Base-by-base conservation (phyloP, 2,888 invertebrate genomes). In the Lissocephala sabroskyi region DNA sequence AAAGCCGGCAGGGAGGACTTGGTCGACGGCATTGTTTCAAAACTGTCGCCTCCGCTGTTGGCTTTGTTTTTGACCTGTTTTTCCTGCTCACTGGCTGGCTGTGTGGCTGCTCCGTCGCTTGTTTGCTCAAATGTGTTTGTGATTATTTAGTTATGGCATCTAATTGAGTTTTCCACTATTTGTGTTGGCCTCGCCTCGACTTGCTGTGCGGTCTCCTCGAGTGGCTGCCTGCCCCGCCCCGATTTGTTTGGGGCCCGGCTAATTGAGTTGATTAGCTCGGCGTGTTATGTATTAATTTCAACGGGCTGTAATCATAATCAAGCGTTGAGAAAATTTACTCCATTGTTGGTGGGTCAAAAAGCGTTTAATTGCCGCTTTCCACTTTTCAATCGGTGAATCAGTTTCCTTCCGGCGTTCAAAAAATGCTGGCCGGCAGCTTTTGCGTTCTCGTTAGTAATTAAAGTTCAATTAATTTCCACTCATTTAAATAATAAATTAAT, bases 71-170 rank as follows among this genome's bases (percentile, higher is more conserved):
- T 67, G 73, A 67, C 68, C 62, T 56, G 62, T 46, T 67, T 65
- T 60, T 64, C 11, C n/a, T 30, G 10, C 30, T 6, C 10, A 30
- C 5, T 3, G 30, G 4, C 10, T 30, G 30, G 30, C 10, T 7
- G 9, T 3, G 30, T 7, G 30, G 5, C 11, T 30, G 10, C n/a
- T 7, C 30, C 30, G 3, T 30, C 3, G 10, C 30, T 30, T 30
- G 68, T 65, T 62, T 70, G 67, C 33, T 62, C 56, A 65, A 74
- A 71, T 67, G 71, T 71, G 75, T 74, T 70, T 74, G 75, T 71
- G 75, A 71, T 71, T 74, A 71, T 71, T 71, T 67, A 71, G 75
- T 71, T 71, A 71, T 71, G 71, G 58, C 67, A 61, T 67, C 75
- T 74, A 71, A 71, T 71, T 71, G 75, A 71, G 75, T 71, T 71